Conservation (phyloP, 2,113 vertebrate genomes). For the Lanius collurio region DNA sequence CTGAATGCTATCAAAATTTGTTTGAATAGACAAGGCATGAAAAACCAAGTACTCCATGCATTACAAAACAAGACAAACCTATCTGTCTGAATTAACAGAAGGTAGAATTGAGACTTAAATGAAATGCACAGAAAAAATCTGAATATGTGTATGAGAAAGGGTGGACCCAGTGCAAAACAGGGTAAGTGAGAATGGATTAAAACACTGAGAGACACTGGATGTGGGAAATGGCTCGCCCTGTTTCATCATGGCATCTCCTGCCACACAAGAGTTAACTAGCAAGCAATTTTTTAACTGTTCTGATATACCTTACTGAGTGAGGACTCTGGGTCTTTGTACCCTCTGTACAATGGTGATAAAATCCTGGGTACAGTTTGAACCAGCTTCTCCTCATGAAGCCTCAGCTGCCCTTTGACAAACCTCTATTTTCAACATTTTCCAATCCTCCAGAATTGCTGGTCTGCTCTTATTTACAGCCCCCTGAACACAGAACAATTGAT, state of each 20-base stretch:
- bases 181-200: neutral
- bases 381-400: neutral
- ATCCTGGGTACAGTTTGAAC: neutral
- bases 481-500: neutral
- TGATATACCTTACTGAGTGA: neutral
- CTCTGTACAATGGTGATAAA: neutral
- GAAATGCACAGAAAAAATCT: neutral
- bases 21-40: neutral
- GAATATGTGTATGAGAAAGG: neutral
- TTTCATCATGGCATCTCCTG: neutral
- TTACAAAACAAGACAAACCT: neutral
- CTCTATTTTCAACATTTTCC: neutral
- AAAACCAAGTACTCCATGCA: neutral
- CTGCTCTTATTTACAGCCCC: neutral
- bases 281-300: neutral
- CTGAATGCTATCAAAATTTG: neutral
- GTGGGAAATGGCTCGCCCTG: neutral
- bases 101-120: neutral
- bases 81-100: neutral
- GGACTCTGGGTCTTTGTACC: neutral
- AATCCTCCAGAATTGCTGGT: neutral
- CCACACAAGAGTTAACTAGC: neutral
- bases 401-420: neutral
- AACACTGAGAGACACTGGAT: neutral
- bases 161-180: neutral